Conservation (phyloP, 2,888 invertebrate genomes). For the Yponomeuta cagnagella region DNA sequence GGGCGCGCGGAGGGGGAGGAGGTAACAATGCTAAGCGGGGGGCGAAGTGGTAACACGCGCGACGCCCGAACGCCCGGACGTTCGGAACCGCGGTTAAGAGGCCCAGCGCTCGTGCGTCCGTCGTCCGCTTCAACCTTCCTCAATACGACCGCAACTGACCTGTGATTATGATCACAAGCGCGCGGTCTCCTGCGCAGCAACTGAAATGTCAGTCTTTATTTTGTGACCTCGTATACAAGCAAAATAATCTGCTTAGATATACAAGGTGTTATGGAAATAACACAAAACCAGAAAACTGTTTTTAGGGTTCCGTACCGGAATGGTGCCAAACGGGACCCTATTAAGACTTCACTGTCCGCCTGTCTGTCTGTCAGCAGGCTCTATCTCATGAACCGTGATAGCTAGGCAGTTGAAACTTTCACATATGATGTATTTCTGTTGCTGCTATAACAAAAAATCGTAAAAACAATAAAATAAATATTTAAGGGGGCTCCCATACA, state of each 20-base stretch:
- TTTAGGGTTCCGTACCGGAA: no score
- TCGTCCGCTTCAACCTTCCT: slow-evolving; percentile 75
- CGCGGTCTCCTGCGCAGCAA: slow-evolving; percentile 3
- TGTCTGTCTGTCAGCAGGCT: no score
- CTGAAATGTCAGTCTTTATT: background rate
- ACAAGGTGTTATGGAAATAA: background rate
- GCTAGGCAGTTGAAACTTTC: no score
- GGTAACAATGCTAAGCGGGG: slow-evolving; percentile 33
- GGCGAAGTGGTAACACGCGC: slow-evolving; percentile 66
- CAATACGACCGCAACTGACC: slow-evolving; percentile 75
- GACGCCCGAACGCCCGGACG: slow-evolving; percentile 67
- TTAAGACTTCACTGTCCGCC: no score
- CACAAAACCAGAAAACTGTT: no score
- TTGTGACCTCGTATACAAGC: background rate
- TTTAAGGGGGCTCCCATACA: no score
- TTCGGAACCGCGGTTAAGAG: slow-evolving; percentile 60
- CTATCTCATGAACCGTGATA: no score
- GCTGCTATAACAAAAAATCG: no score
- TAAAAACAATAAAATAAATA: no score
- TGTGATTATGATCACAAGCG: slow-evolving; percentile 31
- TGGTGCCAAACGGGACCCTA: no score
- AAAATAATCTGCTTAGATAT: background rate
- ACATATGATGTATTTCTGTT: no score
- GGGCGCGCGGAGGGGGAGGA: slow-evolving; percentile 33
- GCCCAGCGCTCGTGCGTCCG: slow-evolving; percentile 66